Percentiles rank a stretch among this genome's conserved stretches.
Evolutionary conservation across 2,113 vertebrate genomes (phyloP).

Genomic region (Cyanocitta stelleri): DNA sequence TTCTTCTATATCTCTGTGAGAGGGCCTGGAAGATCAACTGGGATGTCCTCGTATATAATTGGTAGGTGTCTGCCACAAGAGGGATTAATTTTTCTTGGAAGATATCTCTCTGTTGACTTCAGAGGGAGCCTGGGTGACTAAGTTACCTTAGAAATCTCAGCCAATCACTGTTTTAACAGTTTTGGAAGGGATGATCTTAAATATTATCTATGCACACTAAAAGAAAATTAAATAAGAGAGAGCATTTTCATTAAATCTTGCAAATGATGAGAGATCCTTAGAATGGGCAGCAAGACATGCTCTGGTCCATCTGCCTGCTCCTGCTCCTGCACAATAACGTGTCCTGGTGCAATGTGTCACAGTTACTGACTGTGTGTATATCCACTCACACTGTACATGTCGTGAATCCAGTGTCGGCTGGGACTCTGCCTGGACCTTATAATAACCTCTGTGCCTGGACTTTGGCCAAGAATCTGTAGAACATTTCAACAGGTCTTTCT

Average conservation of each 20-base stretch:
- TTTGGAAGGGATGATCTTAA: neutral
- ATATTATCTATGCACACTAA: neutral
- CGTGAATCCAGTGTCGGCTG: neutral
- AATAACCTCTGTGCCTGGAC: neutral
- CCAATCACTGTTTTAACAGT: neutral
- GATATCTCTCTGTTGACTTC: neutral
- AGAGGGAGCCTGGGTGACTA: neutral
- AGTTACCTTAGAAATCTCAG: neutral
- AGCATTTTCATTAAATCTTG: neutral
- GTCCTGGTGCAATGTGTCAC: neutral
- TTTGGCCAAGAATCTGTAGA: slow-evolving; percentile 2
- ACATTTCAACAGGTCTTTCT: slow-evolving; percentile 17
- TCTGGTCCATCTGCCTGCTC: neutral
- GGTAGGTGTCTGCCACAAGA: neutral
- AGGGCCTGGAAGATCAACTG: neutral
- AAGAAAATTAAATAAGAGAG: neutral
- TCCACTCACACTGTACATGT: neutral
- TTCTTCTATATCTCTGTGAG: neutral
- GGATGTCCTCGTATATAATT: neutral
- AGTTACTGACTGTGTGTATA: neutral
- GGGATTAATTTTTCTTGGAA: neutral
- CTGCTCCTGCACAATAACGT: neutral
- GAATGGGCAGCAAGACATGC: neutral
- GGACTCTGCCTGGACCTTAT: neutral
- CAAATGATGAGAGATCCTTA: neutral